A percentile compares a stretch with the other conserved stretches of the same genome.
phyloP scores from a whole-genome alignment of 2,888 invertebrate genomes.

The Xylocampa areola region DNA sequence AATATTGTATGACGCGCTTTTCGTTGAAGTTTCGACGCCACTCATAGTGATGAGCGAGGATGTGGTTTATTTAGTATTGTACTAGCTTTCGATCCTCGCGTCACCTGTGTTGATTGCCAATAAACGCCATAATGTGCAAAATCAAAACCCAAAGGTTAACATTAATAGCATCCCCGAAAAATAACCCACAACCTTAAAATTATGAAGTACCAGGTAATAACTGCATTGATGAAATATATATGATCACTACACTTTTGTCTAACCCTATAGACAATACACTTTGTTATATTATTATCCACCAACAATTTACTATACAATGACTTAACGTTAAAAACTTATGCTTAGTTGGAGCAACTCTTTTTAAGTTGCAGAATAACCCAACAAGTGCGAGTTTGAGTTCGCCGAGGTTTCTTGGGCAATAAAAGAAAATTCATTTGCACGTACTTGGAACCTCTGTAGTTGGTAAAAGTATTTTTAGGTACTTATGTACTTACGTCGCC shows the following conservation, averaged over 20 bases:
- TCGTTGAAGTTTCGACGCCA: constrained; percentile 22
- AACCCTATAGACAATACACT: too few species aligned
- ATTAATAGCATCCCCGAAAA: too few species aligned
- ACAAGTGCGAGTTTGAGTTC: constrained; percentile 29
- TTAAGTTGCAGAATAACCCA: constrained; percentile 24
- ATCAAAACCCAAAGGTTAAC: too few species aligned
- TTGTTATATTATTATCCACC: too few species aligned
- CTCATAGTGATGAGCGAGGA: constrained; percentile 5
- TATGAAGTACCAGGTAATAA: too few species aligned
- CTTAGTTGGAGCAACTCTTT: constrained; percentile 4
- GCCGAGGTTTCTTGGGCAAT: constrained; percentile 30
- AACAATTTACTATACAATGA: constrained; percentile 13
- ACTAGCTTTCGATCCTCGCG: too few species aligned
- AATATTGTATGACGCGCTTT: constrained; percentile 63
- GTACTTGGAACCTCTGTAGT: constrained; percentile 23
- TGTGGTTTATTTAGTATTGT: constrained; percentile 8
- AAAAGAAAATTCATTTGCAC: constrained; percentile 40
- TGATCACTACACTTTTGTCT: too few species aligned
- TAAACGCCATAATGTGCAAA: too few species aligned
- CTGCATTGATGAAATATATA: too few species aligned
- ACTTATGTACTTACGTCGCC: constrained; percentile 31
- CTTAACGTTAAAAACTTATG: constrained; percentile 15
- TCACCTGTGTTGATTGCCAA: too few species aligned
- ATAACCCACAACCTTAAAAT: too few species aligned
- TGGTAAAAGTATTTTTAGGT: constrained; percentile 31